Percentiles rank a stretch among this genome's conserved stretches.
Evolutionary conservation across 1,140 invertebrate genomes (phyloP).

Genomic region (Neodiprion fabricii): DNA sequence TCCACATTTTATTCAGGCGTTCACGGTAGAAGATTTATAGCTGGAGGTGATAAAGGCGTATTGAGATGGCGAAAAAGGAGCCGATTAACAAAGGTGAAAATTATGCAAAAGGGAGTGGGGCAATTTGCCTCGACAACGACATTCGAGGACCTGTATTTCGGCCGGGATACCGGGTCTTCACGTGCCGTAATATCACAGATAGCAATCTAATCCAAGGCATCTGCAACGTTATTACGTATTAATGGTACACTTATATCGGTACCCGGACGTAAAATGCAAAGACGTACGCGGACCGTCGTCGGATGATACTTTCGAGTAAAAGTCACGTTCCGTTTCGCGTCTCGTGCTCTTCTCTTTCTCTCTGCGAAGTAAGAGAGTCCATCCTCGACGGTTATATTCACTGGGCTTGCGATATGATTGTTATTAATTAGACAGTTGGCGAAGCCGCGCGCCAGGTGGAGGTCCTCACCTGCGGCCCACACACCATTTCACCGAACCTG

Average conservation of each 20-base stretch:
- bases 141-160: not conserved
- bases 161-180: too few species aligned
- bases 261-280: not conserved
- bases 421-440: constrained; percentile 55
- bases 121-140: not conserved
- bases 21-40: not conserved
- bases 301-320: too few species aligned
- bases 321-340: too few species aligned
- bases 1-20: not conserved
- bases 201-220: not conserved
- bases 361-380: too few species aligned
- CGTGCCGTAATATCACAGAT: not conserved
- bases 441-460: constrained; percentile 44
- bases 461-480: constrained; percentile 48
- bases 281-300: not conserved
- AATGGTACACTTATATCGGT: not conserved
- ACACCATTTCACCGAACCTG: not conserved
- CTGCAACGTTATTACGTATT: not conserved
- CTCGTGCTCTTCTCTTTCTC: too few species aligned
- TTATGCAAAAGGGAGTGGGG: not conserved
- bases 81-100: not conserved
- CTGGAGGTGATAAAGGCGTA: too few species aligned
- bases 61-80: too few species aligned
- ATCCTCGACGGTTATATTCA: constrained; percentile 13
- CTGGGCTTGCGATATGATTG: constrained; percentile 38